Evolutionary conservation across 2,888 invertebrate species (phyloP).

Genomic region (Scaptodrosophila latifasciaeformis): DNA sequence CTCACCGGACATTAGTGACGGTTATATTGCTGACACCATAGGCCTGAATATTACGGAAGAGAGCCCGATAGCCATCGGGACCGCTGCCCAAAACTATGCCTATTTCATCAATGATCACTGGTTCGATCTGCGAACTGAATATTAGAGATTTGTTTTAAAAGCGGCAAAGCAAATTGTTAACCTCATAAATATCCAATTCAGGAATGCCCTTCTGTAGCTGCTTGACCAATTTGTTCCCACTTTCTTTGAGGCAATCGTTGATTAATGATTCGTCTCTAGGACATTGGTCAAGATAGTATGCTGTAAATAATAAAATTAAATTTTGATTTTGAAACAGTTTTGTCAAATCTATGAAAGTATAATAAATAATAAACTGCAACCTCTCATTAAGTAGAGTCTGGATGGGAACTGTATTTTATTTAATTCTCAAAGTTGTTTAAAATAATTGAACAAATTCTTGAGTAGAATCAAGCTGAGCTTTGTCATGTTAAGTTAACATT

Average conservation of each 20-base stretch:
- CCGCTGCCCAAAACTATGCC: constrained; percentile 87
- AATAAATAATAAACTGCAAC: too few species aligned
- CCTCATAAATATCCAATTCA: constrained; percentile 82
- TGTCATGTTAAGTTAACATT: too few species aligned
- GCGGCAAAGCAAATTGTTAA: constrained; percentile 63
- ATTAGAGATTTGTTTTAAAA: too few species aligned
- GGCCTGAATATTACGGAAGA: constrained; percentile 86
- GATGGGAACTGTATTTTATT: constrained; percentile 7
- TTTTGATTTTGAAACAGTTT: constrained; percentile 12
- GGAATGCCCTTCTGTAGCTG: constrained; percentile 85
- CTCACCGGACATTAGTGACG: constrained; percentile 85
- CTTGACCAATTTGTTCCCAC: constrained; percentile 84
- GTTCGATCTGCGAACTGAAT: constrained; percentile 79
- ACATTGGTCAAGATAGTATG: constrained; percentile 85
- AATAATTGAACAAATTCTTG: too few species aligned
- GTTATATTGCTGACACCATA: constrained; percentile 88
- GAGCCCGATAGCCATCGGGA: constrained; percentile 88
- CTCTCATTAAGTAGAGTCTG: constrained; percentile 5
- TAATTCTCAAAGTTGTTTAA: too few species aligned
- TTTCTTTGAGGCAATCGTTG: constrained; percentile 83
- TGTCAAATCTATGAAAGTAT: too few species aligned
- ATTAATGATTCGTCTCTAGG: constrained; percentile 82
- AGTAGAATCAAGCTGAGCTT: too few species aligned
- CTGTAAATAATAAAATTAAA: constrained; percentile 70
- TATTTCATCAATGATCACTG: constrained; percentile 88